Conservation (phyloP, 1,140 invertebrate genomes). For the Akabosia matsudoensis region DNA sequence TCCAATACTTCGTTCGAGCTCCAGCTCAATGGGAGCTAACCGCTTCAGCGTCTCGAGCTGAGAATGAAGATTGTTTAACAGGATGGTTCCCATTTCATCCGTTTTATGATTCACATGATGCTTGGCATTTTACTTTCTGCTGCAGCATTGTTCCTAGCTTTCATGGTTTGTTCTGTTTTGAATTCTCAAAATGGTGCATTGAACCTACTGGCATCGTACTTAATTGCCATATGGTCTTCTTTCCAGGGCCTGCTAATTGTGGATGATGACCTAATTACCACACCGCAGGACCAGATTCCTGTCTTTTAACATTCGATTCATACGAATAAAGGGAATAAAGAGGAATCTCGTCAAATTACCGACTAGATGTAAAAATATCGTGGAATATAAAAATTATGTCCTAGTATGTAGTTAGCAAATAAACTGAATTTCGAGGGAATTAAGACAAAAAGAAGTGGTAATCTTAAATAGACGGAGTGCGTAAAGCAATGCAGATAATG, state of each 20-base stretch:
- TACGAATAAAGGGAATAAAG: no score
- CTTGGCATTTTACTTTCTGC: slow-evolving; percentile 45
- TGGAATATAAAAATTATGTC: not conserved
- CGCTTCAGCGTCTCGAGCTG: slow-evolving; percentile 38
- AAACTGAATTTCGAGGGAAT: no score
- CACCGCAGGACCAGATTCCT: slow-evolving; percentile 32
- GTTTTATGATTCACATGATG: slow-evolving; percentile 37
- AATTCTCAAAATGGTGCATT: not conserved
- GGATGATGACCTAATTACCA: slow-evolving; percentile 40
- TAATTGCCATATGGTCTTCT: not conserved
- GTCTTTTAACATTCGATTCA: slow-evolving; percentile 30
- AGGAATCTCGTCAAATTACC: no score
- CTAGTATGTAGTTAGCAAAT: not conserved
- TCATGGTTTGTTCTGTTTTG: slow-evolving; percentile 34
- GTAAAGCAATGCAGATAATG: no score
- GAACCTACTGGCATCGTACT: not conserved
- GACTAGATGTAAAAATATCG: not conserved
- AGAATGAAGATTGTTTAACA: slow-evolving; percentile 35
- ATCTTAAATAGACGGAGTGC: not conserved
- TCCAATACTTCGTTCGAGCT: slow-evolving; percentile 35
- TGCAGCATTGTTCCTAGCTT: slow-evolving; percentile 38
- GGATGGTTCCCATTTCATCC: slow-evolving; percentile 42
- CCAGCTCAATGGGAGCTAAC: slow-evolving; percentile 39
- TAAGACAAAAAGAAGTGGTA: not conserved
- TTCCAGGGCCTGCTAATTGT: slow-evolving; percentile 39